Conservation (phyloP, 2,113 vertebrate genomes). For the Taxidea taxus region DNA sequence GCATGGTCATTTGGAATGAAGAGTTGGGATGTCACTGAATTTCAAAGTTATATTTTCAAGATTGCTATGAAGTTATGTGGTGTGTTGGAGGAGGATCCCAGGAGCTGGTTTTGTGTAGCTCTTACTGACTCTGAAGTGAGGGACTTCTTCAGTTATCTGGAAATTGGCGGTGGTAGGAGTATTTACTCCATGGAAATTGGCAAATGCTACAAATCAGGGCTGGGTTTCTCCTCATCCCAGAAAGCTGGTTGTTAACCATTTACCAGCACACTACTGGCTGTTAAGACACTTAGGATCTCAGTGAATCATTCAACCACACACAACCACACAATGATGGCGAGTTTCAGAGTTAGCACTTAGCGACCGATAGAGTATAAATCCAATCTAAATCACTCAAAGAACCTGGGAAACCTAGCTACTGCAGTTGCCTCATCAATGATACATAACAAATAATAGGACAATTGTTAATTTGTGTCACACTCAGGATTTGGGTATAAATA, state of each 20-base stretch:
- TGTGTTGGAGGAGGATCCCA: not conserved
- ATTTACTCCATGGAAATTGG: not conserved
- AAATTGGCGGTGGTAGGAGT: not conserved
- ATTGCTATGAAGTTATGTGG: not conserved
- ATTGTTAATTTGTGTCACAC: not conserved
- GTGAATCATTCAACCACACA: constrained; percentile 11
- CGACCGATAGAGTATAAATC: constrained; percentile 24
- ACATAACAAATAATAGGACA: not conserved
- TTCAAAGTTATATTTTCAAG: not conserved
- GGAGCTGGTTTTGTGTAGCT: not conserved
- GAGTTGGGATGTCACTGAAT: not conserved
- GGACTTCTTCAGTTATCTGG: not conserved
- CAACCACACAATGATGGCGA: not conserved
- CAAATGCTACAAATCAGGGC: not conserved
- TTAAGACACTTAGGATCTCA: not conserved
- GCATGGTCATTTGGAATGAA: not conserved
- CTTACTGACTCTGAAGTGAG: not conserved
- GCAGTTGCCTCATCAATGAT: not conserved
- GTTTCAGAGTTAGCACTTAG: not conserved
- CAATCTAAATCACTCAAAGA: constrained; percentile 12
- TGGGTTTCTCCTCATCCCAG: not conserved
- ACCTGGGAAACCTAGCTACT: not conserved
- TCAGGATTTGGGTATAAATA: not conserved
- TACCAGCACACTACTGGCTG: not conserved
- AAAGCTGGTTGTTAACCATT: not conserved